These are phyloP conservation scores for Melanostoma scalare DNA, from an alignment of 2,888 invertebrate species.

Conservation along the genomic window DNA sequence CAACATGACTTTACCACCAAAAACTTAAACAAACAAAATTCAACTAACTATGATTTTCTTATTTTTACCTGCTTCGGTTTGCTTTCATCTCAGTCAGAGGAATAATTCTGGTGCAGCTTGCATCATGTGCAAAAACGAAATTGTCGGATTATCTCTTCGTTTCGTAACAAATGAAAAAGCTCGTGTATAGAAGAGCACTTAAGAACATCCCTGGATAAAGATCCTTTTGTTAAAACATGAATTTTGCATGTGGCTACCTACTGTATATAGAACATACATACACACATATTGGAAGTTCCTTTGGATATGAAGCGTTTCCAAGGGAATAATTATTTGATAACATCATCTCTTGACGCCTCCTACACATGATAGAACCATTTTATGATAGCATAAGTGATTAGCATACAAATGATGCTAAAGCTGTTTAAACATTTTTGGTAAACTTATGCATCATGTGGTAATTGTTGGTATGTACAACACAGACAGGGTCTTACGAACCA, in stretches of 20 bases:
- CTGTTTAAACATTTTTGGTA: slow-evolving; percentile 56
- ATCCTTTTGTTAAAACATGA: slow-evolving; percentile 38
- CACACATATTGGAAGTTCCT: background rate
- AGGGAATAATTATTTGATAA: slow-evolving; percentile 65
- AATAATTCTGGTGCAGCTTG: slow-evolving; percentile 7
- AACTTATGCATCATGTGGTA: slow-evolving; percentile 39
- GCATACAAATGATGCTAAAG: slow-evolving; percentile 65
- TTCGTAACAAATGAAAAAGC: slow-evolving; percentile 10
- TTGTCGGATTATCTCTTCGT: slow-evolving; percentile 20
- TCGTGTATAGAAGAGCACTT: background rate
- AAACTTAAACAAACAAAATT: too few species aligned
- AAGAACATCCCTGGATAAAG: background rate
- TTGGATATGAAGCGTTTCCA: slow-evolving; percentile 7
- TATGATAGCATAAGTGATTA: slow-evolving; percentile 63
- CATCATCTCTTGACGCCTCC: slow-evolving; percentile 37
- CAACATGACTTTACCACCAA: too few species aligned
- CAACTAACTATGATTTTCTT: too few species aligned
- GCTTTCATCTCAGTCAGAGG: too few species aligned
- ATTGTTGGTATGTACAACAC: background rate
- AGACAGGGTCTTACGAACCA: slow-evolving; percentile 10
- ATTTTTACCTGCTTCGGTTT: too few species aligned
- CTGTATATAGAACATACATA: background rate
- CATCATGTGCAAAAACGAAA: slow-evolving; percentile 13
- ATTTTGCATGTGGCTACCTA: slow-evolving; percentile 11
- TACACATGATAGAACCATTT: slow-evolving; percentile 54